These are phyloP conservation scores for Tenthredo distinguenda DNA, from an alignment of 2,888 invertebrate genomes.

Conservation along the genomic window DNA sequence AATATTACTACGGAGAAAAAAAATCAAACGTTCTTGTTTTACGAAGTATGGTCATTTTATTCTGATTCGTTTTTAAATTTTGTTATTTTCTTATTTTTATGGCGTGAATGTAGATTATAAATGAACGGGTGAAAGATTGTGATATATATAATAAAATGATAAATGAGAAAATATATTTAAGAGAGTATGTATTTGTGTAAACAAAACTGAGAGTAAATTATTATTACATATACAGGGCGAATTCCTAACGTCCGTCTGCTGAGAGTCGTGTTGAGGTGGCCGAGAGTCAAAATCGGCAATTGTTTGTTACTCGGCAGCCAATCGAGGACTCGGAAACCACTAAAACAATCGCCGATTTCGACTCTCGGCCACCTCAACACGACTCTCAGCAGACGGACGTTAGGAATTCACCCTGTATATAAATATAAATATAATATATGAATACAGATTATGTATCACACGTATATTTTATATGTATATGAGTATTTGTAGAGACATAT, in stretches of 20 bases:
- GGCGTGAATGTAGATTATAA: background rate
- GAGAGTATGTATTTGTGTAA: conserved; percentile 65
- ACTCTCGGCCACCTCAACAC: too few species aligned
- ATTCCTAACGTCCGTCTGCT: too few species aligned
- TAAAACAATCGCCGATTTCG: too few species aligned
- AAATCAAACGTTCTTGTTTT: conserved; percentile 20
- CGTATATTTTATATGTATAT: conserved; percentile 5
- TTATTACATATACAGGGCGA: conserved; percentile 60
- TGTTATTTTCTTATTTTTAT: background rate
- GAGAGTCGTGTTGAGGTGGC: too few species aligned
- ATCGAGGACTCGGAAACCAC: too few species aligned
- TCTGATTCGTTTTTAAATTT: background rate
- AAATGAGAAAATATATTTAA: conserved; percentile 30
- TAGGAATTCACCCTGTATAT: too few species aligned
- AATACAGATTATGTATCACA: background rate
- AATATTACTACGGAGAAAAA: background rate
- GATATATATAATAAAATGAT: conserved; percentile 1
- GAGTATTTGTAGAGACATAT: background rate
- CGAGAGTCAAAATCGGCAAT: too few species aligned
- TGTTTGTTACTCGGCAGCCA: too few species aligned
- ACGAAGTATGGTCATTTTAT: conserved; percentile 15
- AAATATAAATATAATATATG: conserved; percentile 40
- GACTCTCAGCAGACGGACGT: too few species aligned
- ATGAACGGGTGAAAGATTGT: conserved; percentile 30
- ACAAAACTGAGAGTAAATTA: conserved; percentile 64